A percentile compares a stretch with the other conserved stretches of the same genome.
These are phyloP conservation scores for Agraylea sexmaculata DNA, from an alignment of 1,140 invertebrate genomes.

Conservation along the genomic window DNA sequence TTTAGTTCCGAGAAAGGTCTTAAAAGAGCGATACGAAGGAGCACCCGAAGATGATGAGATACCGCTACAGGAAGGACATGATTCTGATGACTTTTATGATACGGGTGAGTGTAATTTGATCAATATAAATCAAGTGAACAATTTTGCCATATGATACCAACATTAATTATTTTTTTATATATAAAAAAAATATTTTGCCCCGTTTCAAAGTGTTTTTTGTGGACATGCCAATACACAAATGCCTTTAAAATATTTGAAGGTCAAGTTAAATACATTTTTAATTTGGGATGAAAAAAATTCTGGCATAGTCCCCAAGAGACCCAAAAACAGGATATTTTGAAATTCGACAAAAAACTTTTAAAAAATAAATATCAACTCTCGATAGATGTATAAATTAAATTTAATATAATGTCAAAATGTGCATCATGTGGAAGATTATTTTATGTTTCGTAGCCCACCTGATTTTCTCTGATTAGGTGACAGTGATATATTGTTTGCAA, in stretches of 20 bases:
- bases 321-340: too few species aligned
- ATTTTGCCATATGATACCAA: conserved; percentile 27
- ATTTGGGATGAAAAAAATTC: too few species aligned
- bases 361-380: too few species aligned
- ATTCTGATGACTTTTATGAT: conserved; percentile 36
- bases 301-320: too few species aligned
- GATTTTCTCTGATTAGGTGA: too few species aligned
- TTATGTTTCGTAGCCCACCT: too few species aligned
- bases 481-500: too few species aligned
- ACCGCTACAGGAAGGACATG: conserved; percentile 25
- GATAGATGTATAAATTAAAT: background rate
- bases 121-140: conserved; percentile 7
- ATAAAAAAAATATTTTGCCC: background rate
- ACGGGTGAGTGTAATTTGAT: conserved; percentile 28
- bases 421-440: too few species aligned
- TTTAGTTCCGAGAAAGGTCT: conserved; percentile 70
- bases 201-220: background rate
- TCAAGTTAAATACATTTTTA: too few species aligned
- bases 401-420: background rate
- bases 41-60: conserved; percentile 58
- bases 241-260: background rate
- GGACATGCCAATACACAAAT: background rate
- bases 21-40: conserved; percentile 66
- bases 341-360: too few species aligned
- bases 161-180: background rate